phyloP scores from a whole-genome alignment of 2,113 vertebrate species.

The Antennarius striatus region DNA sequence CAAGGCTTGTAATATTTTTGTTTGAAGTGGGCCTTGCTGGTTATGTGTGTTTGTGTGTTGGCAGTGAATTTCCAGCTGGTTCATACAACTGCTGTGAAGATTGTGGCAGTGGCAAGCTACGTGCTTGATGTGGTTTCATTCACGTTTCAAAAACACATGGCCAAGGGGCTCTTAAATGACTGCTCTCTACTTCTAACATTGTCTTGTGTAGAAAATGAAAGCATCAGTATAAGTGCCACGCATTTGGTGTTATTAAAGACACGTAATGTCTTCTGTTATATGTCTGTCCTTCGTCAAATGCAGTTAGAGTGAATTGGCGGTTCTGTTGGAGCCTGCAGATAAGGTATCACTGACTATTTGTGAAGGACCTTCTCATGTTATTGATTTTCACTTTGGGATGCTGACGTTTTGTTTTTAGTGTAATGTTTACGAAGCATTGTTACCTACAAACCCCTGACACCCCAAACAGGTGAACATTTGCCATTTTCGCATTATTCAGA shows the following conservation, averaged over 20 bases:
- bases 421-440: not conserved
- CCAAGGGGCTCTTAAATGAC: too few species aligned
- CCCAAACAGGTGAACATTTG: too few species aligned
- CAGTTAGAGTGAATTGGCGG: not conserved
- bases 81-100: conserved; percentile 10
- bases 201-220: not conserved
- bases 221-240: not conserved
- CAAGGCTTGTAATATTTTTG: conserved; percentile 7
- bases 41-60: not conserved
- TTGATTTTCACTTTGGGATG: not conserved
- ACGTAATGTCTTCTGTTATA: not conserved
- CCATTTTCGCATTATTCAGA: too few species aligned
- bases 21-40: conserved; percentile 9
- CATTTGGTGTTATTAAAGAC: not conserved
- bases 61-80: conserved; percentile 13
- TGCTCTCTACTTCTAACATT: not conserved
- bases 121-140: not conserved
- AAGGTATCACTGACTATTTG: not conserved
- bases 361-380: not conserved
- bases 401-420: not conserved
- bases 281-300: not conserved
- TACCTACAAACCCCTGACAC: too few species aligned
- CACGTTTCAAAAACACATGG: not conserved
- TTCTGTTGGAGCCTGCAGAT: not conserved
- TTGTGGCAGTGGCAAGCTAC: not conserved